Percentiles rank a stretch among this genome's conserved stretches.
Conservation (phyloP, 1,140 invertebrate species). For the Cydia pomonella region DNA sequence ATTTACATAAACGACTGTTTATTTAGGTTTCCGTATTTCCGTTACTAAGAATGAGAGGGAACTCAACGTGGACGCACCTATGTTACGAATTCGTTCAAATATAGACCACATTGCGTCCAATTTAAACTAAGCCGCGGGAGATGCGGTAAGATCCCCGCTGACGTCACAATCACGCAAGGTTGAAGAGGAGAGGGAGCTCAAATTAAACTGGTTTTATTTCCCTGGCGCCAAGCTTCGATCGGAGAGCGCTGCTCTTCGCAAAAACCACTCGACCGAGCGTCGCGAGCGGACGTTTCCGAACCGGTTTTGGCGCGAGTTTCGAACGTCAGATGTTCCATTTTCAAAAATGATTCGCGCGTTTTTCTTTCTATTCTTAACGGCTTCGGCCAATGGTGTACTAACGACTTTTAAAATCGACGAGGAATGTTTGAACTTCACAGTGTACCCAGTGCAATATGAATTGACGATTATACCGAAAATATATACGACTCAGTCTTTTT, state of each 20-base stretch:
- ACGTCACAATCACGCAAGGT: neutral
- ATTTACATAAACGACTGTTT: slow-evolving; percentile 5
- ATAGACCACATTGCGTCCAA: slow-evolving; percentile 21
- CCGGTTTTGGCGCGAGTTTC: slow-evolving; percentile 38
- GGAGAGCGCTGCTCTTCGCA: slow-evolving; percentile 33
- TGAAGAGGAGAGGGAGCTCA: slow-evolving; percentile 37
- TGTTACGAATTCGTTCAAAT: slow-evolving; percentile 21
- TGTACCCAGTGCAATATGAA: slow-evolving; percentile 74
- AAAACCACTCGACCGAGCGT: slow-evolving; percentile 40
- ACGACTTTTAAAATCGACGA: slow-evolving; percentile 58
- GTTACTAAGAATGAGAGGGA: neutral
- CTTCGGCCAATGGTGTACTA: slow-evolving; percentile 34
- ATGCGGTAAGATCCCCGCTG: slow-evolving; percentile 2
- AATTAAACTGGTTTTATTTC: slow-evolving; percentile 34
- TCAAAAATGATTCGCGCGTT: slow-evolving; percentile 48
- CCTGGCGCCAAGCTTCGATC: slow-evolving; percentile 43
- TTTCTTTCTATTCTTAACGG: slow-evolving; percentile 40
- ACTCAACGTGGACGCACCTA: neutral
- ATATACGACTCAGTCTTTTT: slow-evolving; percentile 48
- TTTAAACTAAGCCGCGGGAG: slow-evolving; percentile 32
- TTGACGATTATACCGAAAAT: slow-evolving; percentile 63
- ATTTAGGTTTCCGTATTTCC: slow-evolving; percentile 9
- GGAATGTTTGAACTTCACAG: slow-evolving; percentile 74
- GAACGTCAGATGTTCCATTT: slow-evolving; percentile 36
- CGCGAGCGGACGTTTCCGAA: slow-evolving; percentile 45